phyloP scores from a whole-genome alignment of 2,888 invertebrate genomes.

The Acholoe squamosa region DNA sequence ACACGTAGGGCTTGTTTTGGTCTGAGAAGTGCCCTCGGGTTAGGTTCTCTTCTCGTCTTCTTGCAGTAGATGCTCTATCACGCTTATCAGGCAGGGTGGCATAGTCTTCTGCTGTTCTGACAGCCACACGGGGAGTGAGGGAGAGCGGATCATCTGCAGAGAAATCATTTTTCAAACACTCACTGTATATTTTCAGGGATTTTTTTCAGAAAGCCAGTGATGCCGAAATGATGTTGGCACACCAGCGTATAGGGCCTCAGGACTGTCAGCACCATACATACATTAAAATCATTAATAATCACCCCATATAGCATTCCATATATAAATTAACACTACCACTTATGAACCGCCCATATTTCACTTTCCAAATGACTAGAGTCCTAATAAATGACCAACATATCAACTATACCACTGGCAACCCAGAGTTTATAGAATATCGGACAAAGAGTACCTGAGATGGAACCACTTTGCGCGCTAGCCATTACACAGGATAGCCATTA shows the following conservation, averaged over 20 bases:
- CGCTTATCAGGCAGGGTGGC: not conserved
- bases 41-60: not conserved
- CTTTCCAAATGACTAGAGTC: too few relatives aligned
- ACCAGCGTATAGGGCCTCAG: not conserved
- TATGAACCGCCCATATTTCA: too few relatives aligned
- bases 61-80: not conserved
- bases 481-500: too few relatives aligned
- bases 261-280: not conserved
- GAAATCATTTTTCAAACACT: not conserved
- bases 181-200: not conserved
- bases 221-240: not conserved
- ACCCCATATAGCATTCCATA: not conserved
- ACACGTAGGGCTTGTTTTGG: not conserved
- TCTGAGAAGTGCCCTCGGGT: not conserved
- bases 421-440: too few relatives aligned
- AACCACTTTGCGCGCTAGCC: too few relatives aligned
- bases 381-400: too few relatives aligned
- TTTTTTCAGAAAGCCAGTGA: not conserved
- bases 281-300: not conserved
- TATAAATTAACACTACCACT: too few relatives aligned
- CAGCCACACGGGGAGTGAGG: not conserved
- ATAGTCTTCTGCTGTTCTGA: not conserved
- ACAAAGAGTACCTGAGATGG: too few relatives aligned
- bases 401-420: too few relatives aligned
- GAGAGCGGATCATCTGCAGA: not conserved